Evolutionary conservation across 2,797 vertebrate species (phyloP).

Genomic region (Lindbergichthys nudifrons): DNA sequence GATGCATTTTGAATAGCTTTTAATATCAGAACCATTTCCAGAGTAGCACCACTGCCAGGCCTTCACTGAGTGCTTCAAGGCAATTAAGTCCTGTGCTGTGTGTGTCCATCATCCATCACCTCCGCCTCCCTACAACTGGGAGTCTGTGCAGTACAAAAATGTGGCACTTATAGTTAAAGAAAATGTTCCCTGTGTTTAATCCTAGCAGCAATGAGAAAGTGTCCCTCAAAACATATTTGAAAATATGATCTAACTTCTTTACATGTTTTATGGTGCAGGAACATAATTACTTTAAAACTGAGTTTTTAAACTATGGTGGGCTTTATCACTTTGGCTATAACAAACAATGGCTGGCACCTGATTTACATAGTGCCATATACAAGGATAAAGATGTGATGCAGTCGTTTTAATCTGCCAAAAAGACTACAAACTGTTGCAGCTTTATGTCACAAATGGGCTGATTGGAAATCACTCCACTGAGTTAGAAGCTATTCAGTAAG

Average conservation of each 20-base stretch:
- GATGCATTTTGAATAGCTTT: constrained; percentile 35
- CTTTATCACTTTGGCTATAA: not conserved
- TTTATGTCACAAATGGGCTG: constrained; percentile 4
- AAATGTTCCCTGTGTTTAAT: constrained; percentile 3
- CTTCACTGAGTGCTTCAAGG: constrained; percentile 17
- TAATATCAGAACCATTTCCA: constrained; percentile 22
- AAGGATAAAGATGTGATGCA: not conserved
- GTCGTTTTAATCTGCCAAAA: not conserved
- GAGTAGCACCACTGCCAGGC: constrained; percentile 6
- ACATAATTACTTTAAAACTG: not conserved
- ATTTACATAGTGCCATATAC: not conserved
- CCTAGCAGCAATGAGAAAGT: not conserved
- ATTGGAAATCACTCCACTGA: constrained; percentile 16
- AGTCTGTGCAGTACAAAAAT: not conserved
- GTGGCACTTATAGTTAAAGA: not conserved
- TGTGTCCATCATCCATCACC: constrained; percentile 15
- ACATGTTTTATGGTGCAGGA: not conserved
- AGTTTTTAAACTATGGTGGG: not conserved
- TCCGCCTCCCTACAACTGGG: not conserved
- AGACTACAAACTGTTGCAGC: constrained; percentile 8
- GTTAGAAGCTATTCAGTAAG: not conserved
- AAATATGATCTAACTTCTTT: not conserved
- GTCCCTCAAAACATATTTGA: not conserved
- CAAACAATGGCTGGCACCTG: not conserved
- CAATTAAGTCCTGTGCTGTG: constrained; percentile 1